Evolutionary conservation across 2,113 vertebrate genomes (phyloP).

Genomic region (Pterocles burchelli): DNA sequence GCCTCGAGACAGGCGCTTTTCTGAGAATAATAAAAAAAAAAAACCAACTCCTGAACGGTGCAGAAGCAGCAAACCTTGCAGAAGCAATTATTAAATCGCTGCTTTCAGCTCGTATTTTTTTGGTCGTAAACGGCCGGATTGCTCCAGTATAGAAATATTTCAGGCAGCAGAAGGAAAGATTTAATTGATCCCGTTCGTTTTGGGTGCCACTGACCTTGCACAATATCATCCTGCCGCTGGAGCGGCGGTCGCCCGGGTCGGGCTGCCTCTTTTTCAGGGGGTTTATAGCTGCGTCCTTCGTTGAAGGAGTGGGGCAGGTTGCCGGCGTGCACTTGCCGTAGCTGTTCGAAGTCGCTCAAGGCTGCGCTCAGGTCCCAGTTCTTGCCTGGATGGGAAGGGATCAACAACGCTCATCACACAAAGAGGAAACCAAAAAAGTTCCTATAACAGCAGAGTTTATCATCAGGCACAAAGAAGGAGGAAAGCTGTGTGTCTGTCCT

Average conservation of each 20-base stretch:
- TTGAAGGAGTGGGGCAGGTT: slow-evolving; percentile 79
- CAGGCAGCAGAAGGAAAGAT: background rate
- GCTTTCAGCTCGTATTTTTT: background rate
- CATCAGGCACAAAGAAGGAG: background rate
- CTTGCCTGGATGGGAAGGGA: slow-evolving; percentile 80
- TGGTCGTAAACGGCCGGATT: fast-evolving
- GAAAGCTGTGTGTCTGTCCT: fast-evolving
- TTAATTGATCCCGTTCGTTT: fast-evolving
- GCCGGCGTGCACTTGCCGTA: slow-evolving; percentile 89
- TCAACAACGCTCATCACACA: fast-evolving
- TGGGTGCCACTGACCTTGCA: slow-evolving; percentile 81
- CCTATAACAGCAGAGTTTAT: fast-evolving
- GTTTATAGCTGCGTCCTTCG: slow-evolving; percentile 75
- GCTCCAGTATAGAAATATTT: background rate
- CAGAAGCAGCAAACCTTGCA: background rate
- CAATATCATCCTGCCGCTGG: slow-evolving; percentile 90
- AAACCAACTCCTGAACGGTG: fast-evolving
- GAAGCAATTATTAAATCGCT: fast-evolving
- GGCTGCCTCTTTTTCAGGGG: slow-evolving; percentile 78
- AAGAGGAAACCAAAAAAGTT: fast-evolving
- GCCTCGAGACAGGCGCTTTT: slow-evolving; percentile 91
- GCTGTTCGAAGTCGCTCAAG: slow-evolving; percentile 93
- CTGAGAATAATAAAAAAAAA: slow-evolving; percentile 47
- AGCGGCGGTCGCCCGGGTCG: slow-evolving; percentile 79
- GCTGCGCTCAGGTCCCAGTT: slow-evolving; percentile 96